Evolutionary conservation across 2,797 vertebrate genomes (phyloP).

Genomic region (Sylvilagus floridanus): DNA sequence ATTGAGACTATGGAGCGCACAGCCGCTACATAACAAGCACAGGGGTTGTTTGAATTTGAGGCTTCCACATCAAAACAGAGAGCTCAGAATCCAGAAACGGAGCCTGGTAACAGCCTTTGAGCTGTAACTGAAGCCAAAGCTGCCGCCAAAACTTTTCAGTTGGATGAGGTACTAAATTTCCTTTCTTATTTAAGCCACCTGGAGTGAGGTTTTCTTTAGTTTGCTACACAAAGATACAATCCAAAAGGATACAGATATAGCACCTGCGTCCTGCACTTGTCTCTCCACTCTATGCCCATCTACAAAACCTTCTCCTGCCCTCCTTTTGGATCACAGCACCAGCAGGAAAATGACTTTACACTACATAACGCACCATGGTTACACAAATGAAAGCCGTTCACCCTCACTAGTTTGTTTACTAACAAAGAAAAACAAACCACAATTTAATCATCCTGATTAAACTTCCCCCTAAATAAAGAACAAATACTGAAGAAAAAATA

Average conservation of each 20-base stretch:
- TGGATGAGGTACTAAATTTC: neutral
- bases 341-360: neutral
- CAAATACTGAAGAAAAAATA: neutral
- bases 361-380: neutral
- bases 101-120: neutral
- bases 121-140: neutral
- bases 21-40: neutral
- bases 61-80: neutral
- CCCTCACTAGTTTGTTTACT: neutral
- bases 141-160: neutral
- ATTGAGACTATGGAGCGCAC: neutral
- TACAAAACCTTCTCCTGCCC: neutral
- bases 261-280: neutral
- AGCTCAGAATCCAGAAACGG: neutral
- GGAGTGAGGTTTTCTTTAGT: neutral
- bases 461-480: neutral
- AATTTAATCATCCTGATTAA: neutral
- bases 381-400: neutral
- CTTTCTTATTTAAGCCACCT: neutral
- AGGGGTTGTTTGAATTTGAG: neutral
- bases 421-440: neutral
- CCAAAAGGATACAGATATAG: neutral
- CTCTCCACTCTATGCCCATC: neutral
- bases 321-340: neutral
- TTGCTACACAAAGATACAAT: neutral